Evolutionary conservation across 2,113 vertebrate genomes (phyloP).

Genomic region (Vulpes vulpes): DNA sequence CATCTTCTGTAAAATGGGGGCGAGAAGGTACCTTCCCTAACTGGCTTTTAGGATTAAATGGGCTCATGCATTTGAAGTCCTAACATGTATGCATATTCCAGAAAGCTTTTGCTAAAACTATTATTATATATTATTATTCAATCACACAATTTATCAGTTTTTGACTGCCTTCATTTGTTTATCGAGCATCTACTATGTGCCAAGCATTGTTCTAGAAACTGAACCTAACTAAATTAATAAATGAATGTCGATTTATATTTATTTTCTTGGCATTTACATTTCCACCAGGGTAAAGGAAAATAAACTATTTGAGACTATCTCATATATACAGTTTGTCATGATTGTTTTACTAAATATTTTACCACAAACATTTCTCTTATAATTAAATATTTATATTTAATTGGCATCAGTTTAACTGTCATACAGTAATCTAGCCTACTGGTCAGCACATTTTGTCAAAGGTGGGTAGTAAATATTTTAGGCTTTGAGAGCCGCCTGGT

Average conservation of each 20-base stretch:
- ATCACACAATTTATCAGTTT: neutral
- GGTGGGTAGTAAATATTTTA: neutral
- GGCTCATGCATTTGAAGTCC: neutral
- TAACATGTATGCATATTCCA: neutral
- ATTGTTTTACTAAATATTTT: neutral
- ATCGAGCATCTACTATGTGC: neutral
- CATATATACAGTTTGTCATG: neutral
- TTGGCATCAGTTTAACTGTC: neutral
- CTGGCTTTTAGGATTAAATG: neutral
- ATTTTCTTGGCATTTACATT: neutral
- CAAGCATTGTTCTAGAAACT: neutral
- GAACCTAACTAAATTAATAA: neutral
- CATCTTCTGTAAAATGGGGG: neutral
- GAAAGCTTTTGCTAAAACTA: neutral
- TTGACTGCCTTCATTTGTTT: neutral
- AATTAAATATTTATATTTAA: neutral
- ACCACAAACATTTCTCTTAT: neutral
- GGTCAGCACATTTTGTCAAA: neutral
- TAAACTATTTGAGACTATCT: neutral
- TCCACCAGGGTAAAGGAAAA: neutral
- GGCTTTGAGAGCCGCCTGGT: accelerated
- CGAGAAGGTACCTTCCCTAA: neutral
- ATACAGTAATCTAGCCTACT: neutral
- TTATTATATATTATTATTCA: neutral
- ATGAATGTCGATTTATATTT: neutral